Evolutionary conservation across 2,797 vertebrate species (phyloP).

Genomic region (Sebastes hubbsi): DNA sequence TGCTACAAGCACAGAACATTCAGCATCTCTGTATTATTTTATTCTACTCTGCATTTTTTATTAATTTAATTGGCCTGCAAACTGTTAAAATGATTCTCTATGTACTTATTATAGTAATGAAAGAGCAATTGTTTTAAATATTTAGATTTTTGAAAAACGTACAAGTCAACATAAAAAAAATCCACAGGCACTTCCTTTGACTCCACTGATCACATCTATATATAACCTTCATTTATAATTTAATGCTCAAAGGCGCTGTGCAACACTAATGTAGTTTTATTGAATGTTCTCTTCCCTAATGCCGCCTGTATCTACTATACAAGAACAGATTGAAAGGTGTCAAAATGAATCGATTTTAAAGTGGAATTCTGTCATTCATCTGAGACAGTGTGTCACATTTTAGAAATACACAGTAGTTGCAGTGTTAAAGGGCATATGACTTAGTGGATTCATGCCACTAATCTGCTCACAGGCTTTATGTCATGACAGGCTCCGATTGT

Average conservation of each 20-base stretch:
- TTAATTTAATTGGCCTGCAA: not conserved
- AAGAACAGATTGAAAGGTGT: not conserved
- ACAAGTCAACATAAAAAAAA: not conserved
- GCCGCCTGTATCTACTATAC: not conserved
- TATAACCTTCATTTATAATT: conserved; percentile 57
- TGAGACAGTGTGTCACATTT: not conserved
- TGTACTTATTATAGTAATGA: not conserved
- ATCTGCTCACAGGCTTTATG: not conserved
- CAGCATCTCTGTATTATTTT: not conserved
- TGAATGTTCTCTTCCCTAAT: not conserved
- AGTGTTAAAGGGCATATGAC: not conserved
- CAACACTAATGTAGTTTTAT: conserved; percentile 17
- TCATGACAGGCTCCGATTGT: too few species aligned
- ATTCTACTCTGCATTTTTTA: not conserved
- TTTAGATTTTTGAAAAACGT: not conserved
- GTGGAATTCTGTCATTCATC: not conserved
- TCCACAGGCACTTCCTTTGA: not conserved
- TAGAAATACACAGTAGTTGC: not conserved
- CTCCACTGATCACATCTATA: conserved; percentile 49
- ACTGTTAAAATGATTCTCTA: not conserved
- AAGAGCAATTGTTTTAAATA: not conserved
- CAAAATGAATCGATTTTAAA: not conserved
- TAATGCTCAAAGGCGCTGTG: conserved; percentile 5
- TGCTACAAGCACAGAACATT: not conserved
- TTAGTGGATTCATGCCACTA: not conserved